Base-by-base conservation (phyloP, 2,113 vertebrate genomes). In the Pelecanus crispus region DNA sequence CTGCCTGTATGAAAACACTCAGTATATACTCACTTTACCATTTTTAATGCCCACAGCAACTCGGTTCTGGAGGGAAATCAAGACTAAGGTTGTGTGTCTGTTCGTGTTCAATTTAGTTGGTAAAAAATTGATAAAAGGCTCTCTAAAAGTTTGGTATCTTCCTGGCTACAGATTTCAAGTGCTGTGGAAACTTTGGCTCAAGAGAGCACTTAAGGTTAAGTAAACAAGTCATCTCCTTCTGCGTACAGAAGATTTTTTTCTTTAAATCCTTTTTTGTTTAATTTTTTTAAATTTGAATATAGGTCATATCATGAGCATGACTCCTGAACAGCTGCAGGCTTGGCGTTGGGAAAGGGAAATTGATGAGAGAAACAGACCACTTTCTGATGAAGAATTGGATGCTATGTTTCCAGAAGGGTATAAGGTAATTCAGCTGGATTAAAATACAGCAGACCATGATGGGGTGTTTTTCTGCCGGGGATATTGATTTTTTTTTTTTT, bases 221-320 rank as follows among this genome's bases (percentile, higher is more conserved):
- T 56, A 38, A 82, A 26, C 3, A 32, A 47, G 8, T 80, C 0
- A 34, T 55, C 26, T 70, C 12, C 20, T 67, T 66, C 56, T 92
- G 40, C 13, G 11, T 66, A 49, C 5, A 19, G 11, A 49, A 44
- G 14, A 9, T 28, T 63, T 34, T 21, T 38, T 38, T 32, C 36
- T 42, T 18, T 19, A 17, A 29, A 31, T 50, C 18, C 9, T 47
- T 25, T 26, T 38, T 32, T 8, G 13, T 25, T 20, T 36, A 7
- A 16, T 19, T 83, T 56, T 77, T 45, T 42, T 68, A 42, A 4
- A 36, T 66, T 86, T 83, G 16, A 80, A 80, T 82, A 10, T 84
- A 99, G 99, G 99, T 97, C 99, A 99, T 95, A 98, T 99, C 89
- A 99, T 99, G 99, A 99, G 99, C 97, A 99, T 99, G 99, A 99